A percentile compares a stretch with the other conserved stretches of the same genome.
These are phyloP conservation scores for Balanococcus diminutus DNA, from an alignment of 2,888 invertebrate genomes.

Conservation along the genomic window DNA sequence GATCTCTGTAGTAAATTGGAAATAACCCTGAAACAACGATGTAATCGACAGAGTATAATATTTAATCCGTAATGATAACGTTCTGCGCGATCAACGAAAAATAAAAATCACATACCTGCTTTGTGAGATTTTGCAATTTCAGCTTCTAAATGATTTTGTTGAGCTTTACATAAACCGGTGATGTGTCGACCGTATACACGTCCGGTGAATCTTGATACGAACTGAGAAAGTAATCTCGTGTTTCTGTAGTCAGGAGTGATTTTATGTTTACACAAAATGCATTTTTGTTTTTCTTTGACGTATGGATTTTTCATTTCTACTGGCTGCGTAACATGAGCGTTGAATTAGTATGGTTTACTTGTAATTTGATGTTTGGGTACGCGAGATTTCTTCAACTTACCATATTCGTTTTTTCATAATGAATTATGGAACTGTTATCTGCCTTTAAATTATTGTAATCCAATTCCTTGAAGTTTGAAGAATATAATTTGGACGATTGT, in stretches of 20 bases:
- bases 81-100: not conserved
- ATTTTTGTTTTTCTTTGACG: conserved; percentile 72
- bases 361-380: not conserved
- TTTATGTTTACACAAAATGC: conserved; percentile 82
- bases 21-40: conserved; percentile 77
- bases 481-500: not conserved
- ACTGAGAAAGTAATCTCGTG: conserved; percentile 87
- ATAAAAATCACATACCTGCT: conserved; percentile 65
- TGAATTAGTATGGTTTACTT: not conserved
- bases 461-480: not conserved
- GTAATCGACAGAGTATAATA: too few species aligned
- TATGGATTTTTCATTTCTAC: conserved; percentile 79
- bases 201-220: conserved; percentile 94
- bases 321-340: conserved; percentile 61
- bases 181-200: conserved; percentile 89
- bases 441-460: not conserved
- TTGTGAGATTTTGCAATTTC: conserved; percentile 78
- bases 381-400: not conserved
- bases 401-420: conserved; percentile 20
- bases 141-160: conserved; percentile 75
- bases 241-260: conserved; percentile 92
- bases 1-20: conserved; percentile 81
- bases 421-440: not conserved
- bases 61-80: not conserved
- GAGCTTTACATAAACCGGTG: conserved; percentile 86